Base-by-base conservation (phyloP, 1,140 invertebrate species). In the Rhizoglyphus robini region DNA sequence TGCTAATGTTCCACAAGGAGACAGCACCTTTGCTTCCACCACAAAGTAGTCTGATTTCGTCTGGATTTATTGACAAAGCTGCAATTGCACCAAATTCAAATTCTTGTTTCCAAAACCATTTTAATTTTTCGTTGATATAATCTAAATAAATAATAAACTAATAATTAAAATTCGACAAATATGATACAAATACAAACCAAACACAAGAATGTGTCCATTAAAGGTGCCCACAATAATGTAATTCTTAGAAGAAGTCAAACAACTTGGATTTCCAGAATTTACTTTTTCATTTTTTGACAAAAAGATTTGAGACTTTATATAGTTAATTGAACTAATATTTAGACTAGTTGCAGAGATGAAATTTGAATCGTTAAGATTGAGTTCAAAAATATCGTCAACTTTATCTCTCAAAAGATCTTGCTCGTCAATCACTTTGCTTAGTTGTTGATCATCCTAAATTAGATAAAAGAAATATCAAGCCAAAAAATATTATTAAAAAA, bases 141-240 rank as follows among this genome's bases (percentile, higher is more conserved):
- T 29, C 47, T 66, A 54, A 5, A 62, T 15, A 41, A 59, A 51
- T 41, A 36, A 71, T 31, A 13, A 64, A 4, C 62, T 65, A 25
- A 31, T 60, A 23, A 2, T 18, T 25, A n/a, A 69, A 69, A 67
- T 18, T 32, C n/a, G 63, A 66, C 11, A 66, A 41, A 83, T 86
- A 76, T 91, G 88, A 29, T 84, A 82, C 36, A 41, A 2, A 81
- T 79, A 68, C 71, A 70, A 69, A 80, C 91, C 90, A 80, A 96
- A 96, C 61, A 89, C 84, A 18, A 96, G 77, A 62, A 95, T 82
- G 66, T 92, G 81, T 25, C 93, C 92, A 77, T 95, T 90, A 41
- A 89, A 91, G 46, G 92, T 96, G 36, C 94, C 93, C 54, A 96
- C 83, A 23, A 87, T 88, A 68, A 95, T 85, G 54, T 34, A 61